Evolutionary conservation across 1,140 invertebrate genomes (phyloP).

Genomic region (Glossosoma conforme): DNA sequence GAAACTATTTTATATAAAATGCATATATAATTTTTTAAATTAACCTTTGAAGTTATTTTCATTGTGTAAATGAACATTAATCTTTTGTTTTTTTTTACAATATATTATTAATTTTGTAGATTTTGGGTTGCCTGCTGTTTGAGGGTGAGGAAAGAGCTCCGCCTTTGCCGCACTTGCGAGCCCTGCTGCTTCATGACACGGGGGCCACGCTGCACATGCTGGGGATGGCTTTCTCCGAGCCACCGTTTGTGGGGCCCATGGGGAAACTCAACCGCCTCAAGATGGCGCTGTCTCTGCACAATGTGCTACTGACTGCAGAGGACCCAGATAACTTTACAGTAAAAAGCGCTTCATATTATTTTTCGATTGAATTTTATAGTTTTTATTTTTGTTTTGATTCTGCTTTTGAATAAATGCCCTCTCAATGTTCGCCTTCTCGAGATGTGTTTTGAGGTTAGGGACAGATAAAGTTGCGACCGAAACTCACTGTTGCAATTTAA

Average conservation of each 20-base stretch:
- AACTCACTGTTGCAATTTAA: no score
- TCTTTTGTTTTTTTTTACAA: no score
- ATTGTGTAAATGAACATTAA: neutral
- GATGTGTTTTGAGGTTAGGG: no score
- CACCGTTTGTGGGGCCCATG: slow-evolving; percentile 46
- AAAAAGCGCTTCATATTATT: no score
- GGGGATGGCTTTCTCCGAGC: slow-evolving; percentile 43
- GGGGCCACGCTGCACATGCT: slow-evolving; percentile 40
- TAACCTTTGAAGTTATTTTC: no score
- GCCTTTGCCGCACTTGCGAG: slow-evolving; percentile 35
- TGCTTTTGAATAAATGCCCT: no score
- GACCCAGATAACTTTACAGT: slow-evolving; percentile 33
- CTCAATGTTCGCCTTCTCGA: no score
- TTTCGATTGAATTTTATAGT: no score
- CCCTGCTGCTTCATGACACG: slow-evolving; percentile 41
- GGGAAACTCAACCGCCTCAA: slow-evolving; percentile 46
- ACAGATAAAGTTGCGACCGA: no score
- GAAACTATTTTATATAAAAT: no score
- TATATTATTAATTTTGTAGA: slow-evolving; percentile 9
- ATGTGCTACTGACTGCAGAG: slow-evolving; percentile 21
- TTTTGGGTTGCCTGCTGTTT: slow-evolving; percentile 29
- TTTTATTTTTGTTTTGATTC: no score
- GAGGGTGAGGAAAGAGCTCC: slow-evolving; percentile 14
- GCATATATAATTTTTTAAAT: no score
- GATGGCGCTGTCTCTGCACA: slow-evolving; percentile 40